Evolutionary conservation across 1,140 invertebrate species (phyloP), one percentile per base, ranked within the genome.

Genomic region (Pygmarrhopalites habei): DNA sequence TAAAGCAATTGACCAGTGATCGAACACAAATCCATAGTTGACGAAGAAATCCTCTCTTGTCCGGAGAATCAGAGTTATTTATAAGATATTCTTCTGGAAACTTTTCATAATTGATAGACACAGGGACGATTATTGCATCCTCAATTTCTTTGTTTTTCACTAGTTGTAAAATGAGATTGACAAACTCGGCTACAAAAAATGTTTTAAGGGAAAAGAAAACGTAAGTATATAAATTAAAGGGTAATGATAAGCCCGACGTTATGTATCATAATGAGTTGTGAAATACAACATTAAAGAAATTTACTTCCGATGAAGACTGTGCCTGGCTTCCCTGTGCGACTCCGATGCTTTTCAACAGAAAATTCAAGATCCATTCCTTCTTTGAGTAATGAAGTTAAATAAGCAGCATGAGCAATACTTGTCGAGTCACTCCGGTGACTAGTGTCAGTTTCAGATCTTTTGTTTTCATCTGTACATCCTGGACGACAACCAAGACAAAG

Each of bases 81-180:
- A 55, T 15, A 35, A 32, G 10, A 39, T 49, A 10, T 17, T 30
- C 46, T 39, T 67, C 65, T 21, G 61, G 61, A 15, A 67, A 30
- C 7, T 39, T 47, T 43, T 67, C 65, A 29, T 67, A 67, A 1
- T 35, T 43, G 1, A 59, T 28, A 23, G 23, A 46, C 4, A 67
- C 41, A 29, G 65, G 65, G n/a, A 67, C 65, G 17, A 63, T 46
- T 25, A 58, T 55, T 14, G 51, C 61, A 49, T 67, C 65, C 23
- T 67, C 65, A 43, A 67, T 19, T 19, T 47, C 26, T 19, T 35
- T 21, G 21, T 41, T 35, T 19, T 39, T 12, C 12, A 62, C 29
- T n/a, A 56, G 39, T 7, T 47, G 15, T 32, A 32, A 28, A 2
- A 58, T 19, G n/a, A 63, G 12, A 57, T 41, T 29, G 1, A 63